Evolutionary conservation across 2,113 vertebrate genomes (phyloP), one percentile per base, ranked within the genome.

Genomic region (Platycercus adscitus): DNA sequence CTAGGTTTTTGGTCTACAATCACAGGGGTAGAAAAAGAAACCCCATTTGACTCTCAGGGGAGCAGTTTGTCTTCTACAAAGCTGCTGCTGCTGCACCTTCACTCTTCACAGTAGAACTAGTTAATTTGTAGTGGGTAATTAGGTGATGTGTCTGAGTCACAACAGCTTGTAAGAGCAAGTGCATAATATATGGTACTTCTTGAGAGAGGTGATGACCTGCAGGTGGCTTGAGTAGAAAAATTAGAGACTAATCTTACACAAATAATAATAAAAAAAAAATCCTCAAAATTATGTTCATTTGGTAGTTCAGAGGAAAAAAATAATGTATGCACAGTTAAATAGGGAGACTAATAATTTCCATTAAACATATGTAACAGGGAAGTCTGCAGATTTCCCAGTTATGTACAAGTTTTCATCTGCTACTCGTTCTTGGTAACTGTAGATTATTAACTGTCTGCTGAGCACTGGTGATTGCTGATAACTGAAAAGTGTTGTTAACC

Each of bases 401-500:
- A 61, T 13, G 56, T 69, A 37, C 17, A 89, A 61, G 41, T 72
- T 96, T 96, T 84, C 53, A 61, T 77, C 46, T 69, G 39, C 53
- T 92, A 81, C 52, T 64, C 16, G 55, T 94, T 82, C 49, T 94
- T 91, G 66, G 49, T 85, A 93, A 70, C 53, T 85, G 28, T 29
- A 88, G 92, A 91, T 96, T 96, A 94, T 96, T 98, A 98, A 93
- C 29, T 92, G 29, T 89, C 84, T 96, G 71, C 76, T 96, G 93
- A 97, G 60, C 41, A 73, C 16, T 84, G 89, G 93, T 39, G 63
- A 47, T 31, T 96, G 73, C 77, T 41, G 31, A 80, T 97, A 95
- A 94, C 86, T 52, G 89, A 86, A 97, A 93, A 91, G 47, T 88
- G 84, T 92, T 98, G 92, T 95, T 97, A 97, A 97, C 81, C 75